These are phyloP conservation scores for Agrotis exclamationis DNA, from an alignment of 2,888 invertebrate species.

Conservation along the genomic window DNA sequence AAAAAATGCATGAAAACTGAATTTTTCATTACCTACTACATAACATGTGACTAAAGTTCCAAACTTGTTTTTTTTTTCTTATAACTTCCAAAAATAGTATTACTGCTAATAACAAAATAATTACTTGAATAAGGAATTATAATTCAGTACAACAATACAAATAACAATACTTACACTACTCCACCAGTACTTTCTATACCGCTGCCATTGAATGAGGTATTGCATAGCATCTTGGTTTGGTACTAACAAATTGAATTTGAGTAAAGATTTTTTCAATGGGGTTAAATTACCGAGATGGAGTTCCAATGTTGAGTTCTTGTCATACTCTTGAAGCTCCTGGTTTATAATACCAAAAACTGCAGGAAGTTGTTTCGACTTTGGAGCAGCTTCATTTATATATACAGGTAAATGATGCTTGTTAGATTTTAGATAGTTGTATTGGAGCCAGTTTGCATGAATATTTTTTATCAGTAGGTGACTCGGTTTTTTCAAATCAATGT, in stretches of 20 bases:
- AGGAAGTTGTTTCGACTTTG: constrained; percentile 42
- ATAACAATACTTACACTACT: constrained; percentile 91
- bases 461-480: constrained; percentile 81
- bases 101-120: no score
- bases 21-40: background rate
- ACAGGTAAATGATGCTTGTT: constrained; percentile 76
- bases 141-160: no score
- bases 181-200: constrained; percentile 96
- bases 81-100: no score
- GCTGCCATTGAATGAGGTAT: constrained; percentile 94
- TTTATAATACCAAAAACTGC: constrained; percentile 74
- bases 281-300: constrained; percentile 63
- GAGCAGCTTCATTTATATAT: constrained; percentile 67
- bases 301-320: constrained; percentile 64
- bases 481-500: constrained; percentile 74
- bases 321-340: constrained; percentile 56
- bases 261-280: constrained; percentile 64
- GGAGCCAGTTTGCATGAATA: constrained; percentile 81
- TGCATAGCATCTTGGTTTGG: constrained; percentile 90
- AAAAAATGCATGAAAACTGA: background rate
- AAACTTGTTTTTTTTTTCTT: no score
- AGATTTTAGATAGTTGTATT: constrained; percentile 77
- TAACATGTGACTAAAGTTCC: no score
- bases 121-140: no score
- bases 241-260: constrained; percentile 84